These are phyloP conservation scores for Dipodomys stephensi DNA, from an alignment of 2,113 vertebrate genomes.

Conservation along the genomic window DNA sequence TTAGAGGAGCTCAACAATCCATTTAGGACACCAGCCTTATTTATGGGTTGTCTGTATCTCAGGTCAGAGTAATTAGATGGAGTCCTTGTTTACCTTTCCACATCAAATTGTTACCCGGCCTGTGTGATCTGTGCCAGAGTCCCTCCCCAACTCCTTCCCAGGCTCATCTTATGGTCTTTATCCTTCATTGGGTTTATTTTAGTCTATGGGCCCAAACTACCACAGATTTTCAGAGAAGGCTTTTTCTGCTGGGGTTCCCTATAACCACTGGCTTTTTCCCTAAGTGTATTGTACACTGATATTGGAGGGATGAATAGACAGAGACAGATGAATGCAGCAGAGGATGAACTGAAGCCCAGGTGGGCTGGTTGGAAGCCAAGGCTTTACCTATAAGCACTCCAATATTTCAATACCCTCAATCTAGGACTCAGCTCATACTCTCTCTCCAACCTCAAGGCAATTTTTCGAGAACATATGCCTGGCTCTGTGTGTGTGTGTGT, in stretches of 20 bases:
- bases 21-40: background rate
- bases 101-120: background rate
- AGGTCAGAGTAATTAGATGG: too few relatives aligned
- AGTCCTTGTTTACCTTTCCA: background rate
- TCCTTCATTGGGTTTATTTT: background rate
- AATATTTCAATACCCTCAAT: too few relatives aligned
- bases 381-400: background rate
- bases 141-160: background rate
- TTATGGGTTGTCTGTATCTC: background rate
- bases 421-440: background rate
- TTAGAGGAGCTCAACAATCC: background rate
- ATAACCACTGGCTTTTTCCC: background rate
- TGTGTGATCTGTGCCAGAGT: rapidly evolving
- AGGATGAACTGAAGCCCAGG: background rate
- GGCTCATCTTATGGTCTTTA: background rate
- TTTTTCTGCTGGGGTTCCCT: background rate
- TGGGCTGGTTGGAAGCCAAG: too few relatives aligned
- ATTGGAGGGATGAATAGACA: background rate
- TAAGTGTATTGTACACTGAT: background rate
- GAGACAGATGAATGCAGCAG: background rate
- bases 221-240: rapidly evolving
- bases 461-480: background rate
- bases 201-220: too few relatives aligned
- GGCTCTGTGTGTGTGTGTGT: background rate
- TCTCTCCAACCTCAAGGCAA: background rate